These are phyloP conservation scores for Erinaceus europaeus DNA, from an alignment of 2,113 vertebrate genomes.

Conservation along the genomic window DNA sequence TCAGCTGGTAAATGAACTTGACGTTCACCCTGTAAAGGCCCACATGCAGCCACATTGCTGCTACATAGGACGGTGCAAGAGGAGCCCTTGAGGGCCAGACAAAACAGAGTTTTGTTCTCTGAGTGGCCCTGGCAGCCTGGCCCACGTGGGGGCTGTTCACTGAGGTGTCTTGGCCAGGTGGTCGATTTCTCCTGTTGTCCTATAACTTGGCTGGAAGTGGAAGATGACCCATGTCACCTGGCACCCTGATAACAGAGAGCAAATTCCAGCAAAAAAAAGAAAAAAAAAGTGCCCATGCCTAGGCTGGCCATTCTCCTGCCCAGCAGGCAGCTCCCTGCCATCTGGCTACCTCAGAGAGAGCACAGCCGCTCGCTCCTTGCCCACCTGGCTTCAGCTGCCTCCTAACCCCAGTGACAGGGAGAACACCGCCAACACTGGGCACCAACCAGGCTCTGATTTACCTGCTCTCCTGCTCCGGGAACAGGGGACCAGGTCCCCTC, in stretches of 20 bases:
- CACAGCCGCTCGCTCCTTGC: conserved; percentile 68
- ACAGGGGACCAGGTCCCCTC: conserved; percentile 47
- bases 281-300: conserved; percentile 76
- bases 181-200: conserved; percentile 70
- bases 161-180: conserved; percentile 69
- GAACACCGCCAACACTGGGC: conserved; percentile 66
- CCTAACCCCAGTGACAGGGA: conserved; percentile 68
- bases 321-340: conserved; percentile 75
- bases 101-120: conserved; percentile 41
- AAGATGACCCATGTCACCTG: conserved; percentile 77
- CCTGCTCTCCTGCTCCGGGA: conserved; percentile 63
- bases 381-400: conserved; percentile 76
- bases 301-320: conserved; percentile 66
- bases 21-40: background rate
- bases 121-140: background rate
- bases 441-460: conserved; percentile 52
- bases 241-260: conserved; percentile 67
- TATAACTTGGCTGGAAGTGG: conserved; percentile 73
- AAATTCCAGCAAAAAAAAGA: conserved; percentile 79
- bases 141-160: conserved; percentile 43
- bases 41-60: background rate
- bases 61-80: background rate
- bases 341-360: conserved; percentile 73
- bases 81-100: conserved; percentile 35
- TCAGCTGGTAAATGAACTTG: background rate